Base-by-base conservation (phyloP, 2,113 vertebrate species). In the Proterorhinus semilunaris region DNA sequence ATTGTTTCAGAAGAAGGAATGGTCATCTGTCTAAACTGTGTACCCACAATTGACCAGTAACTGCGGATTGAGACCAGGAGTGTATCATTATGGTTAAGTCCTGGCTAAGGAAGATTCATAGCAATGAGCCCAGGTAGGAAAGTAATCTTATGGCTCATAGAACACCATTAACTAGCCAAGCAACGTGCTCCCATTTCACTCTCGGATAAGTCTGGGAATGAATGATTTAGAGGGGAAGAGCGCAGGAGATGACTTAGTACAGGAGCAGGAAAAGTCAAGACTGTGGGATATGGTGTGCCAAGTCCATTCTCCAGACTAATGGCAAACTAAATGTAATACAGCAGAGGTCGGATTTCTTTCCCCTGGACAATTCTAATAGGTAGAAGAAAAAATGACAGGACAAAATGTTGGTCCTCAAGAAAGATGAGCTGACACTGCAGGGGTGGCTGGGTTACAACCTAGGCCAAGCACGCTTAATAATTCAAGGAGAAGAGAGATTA, bases 131-230 rank as follows among this genome's bases (percentile, higher is more conserved):
- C 80, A 83, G 89, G 87, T 89, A 75, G 65, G 82, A 87, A 87
- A 83, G 88, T 85, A 86, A 90, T 91, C 83, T 76, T 80, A 90
- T 80, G 89, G 85, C 90, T 90, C 88, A 85, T 89, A 84, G 88
- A 91, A 88, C 86, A 70, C 85, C 80, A 91, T 90, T 92, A 91
- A 87, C 88, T 72, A 87, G 84, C 80, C 74, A 66, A 74, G 80
- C 70, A 76, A 15, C 63, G 65, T 86, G 86, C 82, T 88, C 83
- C 55, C 79, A 90, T 91, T 90, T 91, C 86, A 87, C 88, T 89
- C 79, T 85, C 53, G 80, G 83, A 89, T 89, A 86, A 88, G 83
- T 80, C 73, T 11, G 65, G 57, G 83, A 86, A 89, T 85, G 72
- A 89, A 87, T 87, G 82, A 90, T 84, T 85, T 84, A 86, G 76